These are phyloP conservation scores for Tipula helvola DNA, from an alignment of 2,888 invertebrate genomes.

Conservation along the genomic window DNA sequence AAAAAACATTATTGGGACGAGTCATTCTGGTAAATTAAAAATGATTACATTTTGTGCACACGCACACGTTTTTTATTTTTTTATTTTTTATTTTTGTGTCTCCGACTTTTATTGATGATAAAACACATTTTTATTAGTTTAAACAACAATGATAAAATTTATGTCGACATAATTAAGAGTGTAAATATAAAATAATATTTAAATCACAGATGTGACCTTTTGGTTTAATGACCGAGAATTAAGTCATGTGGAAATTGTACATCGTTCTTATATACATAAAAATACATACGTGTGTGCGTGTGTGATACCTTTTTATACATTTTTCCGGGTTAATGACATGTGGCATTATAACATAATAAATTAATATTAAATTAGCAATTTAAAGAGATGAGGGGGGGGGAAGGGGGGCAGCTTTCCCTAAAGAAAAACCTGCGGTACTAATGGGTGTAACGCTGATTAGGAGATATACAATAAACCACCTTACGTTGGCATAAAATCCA, in stretches of 20 bases:
- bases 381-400: too few species aligned
- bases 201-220: neutral
- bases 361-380: too few species aligned
- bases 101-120: neutral
- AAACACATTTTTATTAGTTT: neutral
- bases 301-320: neutral
- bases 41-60: neutral
- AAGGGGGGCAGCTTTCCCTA: too few species aligned
- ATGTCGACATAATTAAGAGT: neutral
- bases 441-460: too few species aligned
- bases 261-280: neutral
- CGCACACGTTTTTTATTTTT: neutral
- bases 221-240: neutral
- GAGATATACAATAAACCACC: too few species aligned
- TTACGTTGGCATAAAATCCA: too few species aligned
- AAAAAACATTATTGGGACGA: neutral
- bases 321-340: neutral
- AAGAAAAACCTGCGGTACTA: too few species aligned
- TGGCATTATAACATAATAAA: neutral
- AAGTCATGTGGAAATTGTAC: neutral
- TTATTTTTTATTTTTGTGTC: neutral
- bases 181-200: neutral
- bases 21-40: neutral
- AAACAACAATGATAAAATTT: neutral
- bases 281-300: neutral